Evolutionary conservation across 2,888 invertebrate species (phyloP).

Genomic region (Synanthedon myopaeformis): DNA sequence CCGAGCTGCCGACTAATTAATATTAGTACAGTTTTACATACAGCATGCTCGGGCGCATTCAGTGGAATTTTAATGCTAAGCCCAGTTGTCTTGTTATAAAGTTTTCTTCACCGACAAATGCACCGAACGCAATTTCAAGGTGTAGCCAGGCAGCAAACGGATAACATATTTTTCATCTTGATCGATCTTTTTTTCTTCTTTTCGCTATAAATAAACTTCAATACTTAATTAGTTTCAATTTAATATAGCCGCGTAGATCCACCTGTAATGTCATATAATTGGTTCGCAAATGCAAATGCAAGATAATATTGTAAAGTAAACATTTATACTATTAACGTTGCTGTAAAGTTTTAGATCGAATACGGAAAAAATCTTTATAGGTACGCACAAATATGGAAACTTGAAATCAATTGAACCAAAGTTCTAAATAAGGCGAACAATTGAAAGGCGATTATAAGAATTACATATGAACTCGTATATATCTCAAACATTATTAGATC

Average conservation of each 20-base stretch:
- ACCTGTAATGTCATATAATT: no score
- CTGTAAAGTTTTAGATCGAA: no score
- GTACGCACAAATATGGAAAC: no score
- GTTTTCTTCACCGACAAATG: constrained; percentile 6
- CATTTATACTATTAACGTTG: no score
- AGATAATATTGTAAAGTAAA: no score
- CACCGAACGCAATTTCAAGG: constrained; percentile 8
- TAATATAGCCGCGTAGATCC: no score
- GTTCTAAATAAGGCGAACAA: constrained; percentile 36
- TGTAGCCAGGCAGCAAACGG: constrained; percentile 3
- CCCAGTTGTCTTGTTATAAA: constrained; percentile 3
- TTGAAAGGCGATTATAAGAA: constrained; percentile 27
- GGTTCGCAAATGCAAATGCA: no score
- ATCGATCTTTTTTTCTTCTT: no score
- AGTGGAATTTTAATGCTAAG: constrained; percentile 10
- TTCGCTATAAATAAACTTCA: no score
- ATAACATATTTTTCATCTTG: constrained; percentile 7
- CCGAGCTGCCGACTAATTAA: constrained; percentile 1
- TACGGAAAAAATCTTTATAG: no score
- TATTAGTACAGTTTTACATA: constrained; percentile 2
- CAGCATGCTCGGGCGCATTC: constrained; percentile 7
- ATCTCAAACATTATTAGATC: constrained; percentile 18
- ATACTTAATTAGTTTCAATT: no score
- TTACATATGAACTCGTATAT: constrained; percentile 21
- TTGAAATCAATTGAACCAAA: constrained; percentile 27